phyloP scores from a whole-genome alignment of 2,797 vertebrate species.

The Simalia tracyae region DNA sequence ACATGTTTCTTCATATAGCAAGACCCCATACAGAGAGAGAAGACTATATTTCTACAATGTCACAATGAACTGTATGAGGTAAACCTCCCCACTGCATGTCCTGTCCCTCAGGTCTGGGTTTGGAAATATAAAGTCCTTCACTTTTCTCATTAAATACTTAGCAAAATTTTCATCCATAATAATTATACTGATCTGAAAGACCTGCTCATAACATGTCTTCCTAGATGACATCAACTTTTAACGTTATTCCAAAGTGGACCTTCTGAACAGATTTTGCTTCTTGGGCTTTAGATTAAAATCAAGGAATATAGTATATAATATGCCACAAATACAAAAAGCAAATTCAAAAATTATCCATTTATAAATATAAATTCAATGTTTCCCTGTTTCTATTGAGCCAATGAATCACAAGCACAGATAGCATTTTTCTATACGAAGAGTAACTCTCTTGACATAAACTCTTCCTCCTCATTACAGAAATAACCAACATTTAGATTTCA shows the following conservation, averaged over 20 bases:
- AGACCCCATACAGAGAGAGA: accelerated
- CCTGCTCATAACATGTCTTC: too few species aligned
- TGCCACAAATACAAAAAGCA: not conserved
- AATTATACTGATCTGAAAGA: too few species aligned
- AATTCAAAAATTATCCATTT: not conserved
- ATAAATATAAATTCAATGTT: not conserved
- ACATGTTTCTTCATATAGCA: not conserved
- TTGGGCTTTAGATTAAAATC: not conserved
- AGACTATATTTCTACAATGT: accelerated
- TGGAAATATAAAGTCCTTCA: not conserved
- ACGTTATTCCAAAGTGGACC: not conserved
- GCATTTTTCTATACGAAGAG: not conserved
- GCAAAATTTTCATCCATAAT: not conserved
- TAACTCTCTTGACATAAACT: not conserved
- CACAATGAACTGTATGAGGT: not conserved
- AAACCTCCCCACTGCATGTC: accelerated
- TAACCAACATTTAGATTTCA: not conserved
- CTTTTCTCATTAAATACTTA: accelerated
- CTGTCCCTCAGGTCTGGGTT: not conserved
- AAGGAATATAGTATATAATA: not conserved
- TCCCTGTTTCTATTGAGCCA: not conserved
- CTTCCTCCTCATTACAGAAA: not conserved
- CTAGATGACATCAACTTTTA: not conserved
- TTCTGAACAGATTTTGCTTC: not conserved
- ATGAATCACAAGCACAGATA: not conserved